These are phyloP conservation scores for Spodoptera exigua DNA, from an alignment of 2,888 invertebrate species.

Conservation along the genomic window DNA sequence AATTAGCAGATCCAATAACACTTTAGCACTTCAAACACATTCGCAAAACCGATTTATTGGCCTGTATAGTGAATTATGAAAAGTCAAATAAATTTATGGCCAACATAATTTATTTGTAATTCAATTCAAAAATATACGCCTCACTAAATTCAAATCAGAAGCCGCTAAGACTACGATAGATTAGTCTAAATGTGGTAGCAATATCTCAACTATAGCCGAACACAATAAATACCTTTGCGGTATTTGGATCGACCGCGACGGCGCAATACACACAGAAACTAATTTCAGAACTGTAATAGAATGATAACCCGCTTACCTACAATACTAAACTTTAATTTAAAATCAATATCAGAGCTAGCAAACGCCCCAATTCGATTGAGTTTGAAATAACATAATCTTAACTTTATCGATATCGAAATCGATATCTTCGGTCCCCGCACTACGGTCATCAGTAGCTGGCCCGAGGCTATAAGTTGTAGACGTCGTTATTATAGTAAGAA, in stretches of 20 bases:
- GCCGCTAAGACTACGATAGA: too few relatives aligned
- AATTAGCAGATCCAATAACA: too few relatives aligned
- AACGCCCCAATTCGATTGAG: slow-evolving; percentile 27
- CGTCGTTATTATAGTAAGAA: slow-evolving; percentile 39
- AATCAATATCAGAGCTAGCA: slow-evolving; percentile 42
- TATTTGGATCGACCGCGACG: background rate
- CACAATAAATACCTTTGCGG: background rate
- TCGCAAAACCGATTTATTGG: too few relatives aligned
- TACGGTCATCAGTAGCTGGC: slow-evolving; percentile 50
- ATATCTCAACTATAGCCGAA: background rate
- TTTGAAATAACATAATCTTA: slow-evolving; percentile 34
- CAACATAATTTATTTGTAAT: too few relatives aligned
- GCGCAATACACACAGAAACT: slow-evolving; percentile 12
- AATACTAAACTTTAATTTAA: slow-evolving; percentile 41
- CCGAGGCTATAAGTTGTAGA: slow-evolving; percentile 47
- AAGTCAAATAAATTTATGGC: too few relatives aligned
- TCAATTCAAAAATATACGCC: too few relatives aligned
- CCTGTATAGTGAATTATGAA: too few relatives aligned
- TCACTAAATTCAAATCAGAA: too few relatives aligned
- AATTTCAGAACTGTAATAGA: slow-evolving; percentile 25
- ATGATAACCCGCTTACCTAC: slow-evolving; percentile 19
- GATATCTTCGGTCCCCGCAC: slow-evolving; percentile 27
- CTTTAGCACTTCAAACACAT: too few relatives aligned
- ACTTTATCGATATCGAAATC: slow-evolving; percentile 38
- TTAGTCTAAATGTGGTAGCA: too few relatives aligned